Evolutionary conservation across 1,140 invertebrate genomes (phyloP).

Genomic region (Drosophila kikkawai): DNA sequence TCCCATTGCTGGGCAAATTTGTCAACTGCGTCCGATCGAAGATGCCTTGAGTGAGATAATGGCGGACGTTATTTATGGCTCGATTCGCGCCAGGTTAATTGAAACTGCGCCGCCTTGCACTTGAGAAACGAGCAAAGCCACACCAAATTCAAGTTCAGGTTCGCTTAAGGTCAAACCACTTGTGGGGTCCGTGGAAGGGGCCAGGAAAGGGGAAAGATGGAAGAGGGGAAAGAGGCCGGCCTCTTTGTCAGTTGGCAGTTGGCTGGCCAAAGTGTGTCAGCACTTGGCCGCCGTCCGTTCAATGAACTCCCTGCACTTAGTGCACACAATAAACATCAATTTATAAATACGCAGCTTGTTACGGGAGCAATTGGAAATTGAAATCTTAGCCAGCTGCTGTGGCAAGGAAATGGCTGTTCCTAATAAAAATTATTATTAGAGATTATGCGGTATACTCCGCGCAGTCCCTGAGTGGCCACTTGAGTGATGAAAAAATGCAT

Average conservation of each 20-base stretch:
- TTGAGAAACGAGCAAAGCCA: slow-evolving; percentile 47
- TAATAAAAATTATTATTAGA: slow-evolving; percentile 68
- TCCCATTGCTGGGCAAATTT: slow-evolving; percentile 38
- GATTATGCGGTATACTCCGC: slow-evolving; percentile 49
- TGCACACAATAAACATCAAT: slow-evolving; percentile 76
- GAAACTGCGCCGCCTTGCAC: slow-evolving; percentile 51
- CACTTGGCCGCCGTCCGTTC: slow-evolving; percentile 63
- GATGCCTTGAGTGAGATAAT: slow-evolving; percentile 32
- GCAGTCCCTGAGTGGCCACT: slow-evolving; percentile 59
- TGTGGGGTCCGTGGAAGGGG: slow-evolving; percentile 59
- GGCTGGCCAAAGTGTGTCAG: slow-evolving; percentile 74
- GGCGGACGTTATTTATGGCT: slow-evolving; percentile 28
- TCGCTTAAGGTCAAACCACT: slow-evolving; percentile 77
- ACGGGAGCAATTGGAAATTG: slow-evolving; percentile 64
- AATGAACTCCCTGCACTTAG: slow-evolving; percentile 71
- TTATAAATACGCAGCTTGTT: slow-evolving; percentile 73
- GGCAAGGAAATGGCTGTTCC: slow-evolving; percentile 51
- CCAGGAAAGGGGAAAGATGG: not conserved
- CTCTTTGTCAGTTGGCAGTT: slow-evolving; percentile 58
- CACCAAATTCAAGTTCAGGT: slow-evolving; percentile 71
- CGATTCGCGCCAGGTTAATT: slow-evolving; percentile 35
- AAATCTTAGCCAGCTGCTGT: slow-evolving; percentile 53
- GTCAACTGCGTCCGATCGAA: slow-evolving; percentile 25
- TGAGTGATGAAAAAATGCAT: slow-evolving; percentile 59
- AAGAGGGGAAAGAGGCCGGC: slow-evolving; percentile 19